Base-by-base conservation (phyloP, 2,888 invertebrate genomes). In the Trachelus tabidus region DNA sequence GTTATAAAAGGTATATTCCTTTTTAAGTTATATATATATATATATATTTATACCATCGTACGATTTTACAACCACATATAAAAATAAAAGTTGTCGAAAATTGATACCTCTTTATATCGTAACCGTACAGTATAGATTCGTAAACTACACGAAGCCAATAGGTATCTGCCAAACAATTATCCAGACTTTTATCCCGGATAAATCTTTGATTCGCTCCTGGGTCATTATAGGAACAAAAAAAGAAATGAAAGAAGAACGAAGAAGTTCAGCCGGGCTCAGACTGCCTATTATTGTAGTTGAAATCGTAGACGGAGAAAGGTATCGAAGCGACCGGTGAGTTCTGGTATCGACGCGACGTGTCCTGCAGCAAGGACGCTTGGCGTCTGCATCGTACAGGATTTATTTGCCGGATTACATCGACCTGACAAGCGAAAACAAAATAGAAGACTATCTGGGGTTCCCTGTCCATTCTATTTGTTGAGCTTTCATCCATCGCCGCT, bases 361-460 rank as follows among this genome's bases (percentile, higher is more conserved):
- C 82, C 81, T 80, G 80, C 77, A 81, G 83, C 76, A 80, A 79
- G 81, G 83, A 75, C 76, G 79, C 77, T 75, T 81, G 82, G 84
- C 82, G 84, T 87, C 85, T 85, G 86, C 85, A 85, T 76, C 82
- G 84, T 86, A 86, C 84, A 85, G 87, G 86, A 88, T 87, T 87
- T 86, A 88, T 87, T 85, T 87, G 82, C 83, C 79, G 86, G 86
- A 87, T 87, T 86, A 88, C 87, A 85, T 82, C 85, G 80, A 81
- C 81, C 85, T 85, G 87, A 88, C 87, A 87, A 88, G 86, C 84
- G 85, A 85, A 86, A 86, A 86, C 85, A 87, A 85, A 86, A 87
- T 86, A 84, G 86, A 84, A 77, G 78, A 85, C 76, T 78, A 80
- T 68, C 73, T 75, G 77, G 78, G 76, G 74, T 81, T 56, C 9